Base-by-base conservation (phyloP, 2,113 vertebrate species). In the Canis aureus region DNA sequence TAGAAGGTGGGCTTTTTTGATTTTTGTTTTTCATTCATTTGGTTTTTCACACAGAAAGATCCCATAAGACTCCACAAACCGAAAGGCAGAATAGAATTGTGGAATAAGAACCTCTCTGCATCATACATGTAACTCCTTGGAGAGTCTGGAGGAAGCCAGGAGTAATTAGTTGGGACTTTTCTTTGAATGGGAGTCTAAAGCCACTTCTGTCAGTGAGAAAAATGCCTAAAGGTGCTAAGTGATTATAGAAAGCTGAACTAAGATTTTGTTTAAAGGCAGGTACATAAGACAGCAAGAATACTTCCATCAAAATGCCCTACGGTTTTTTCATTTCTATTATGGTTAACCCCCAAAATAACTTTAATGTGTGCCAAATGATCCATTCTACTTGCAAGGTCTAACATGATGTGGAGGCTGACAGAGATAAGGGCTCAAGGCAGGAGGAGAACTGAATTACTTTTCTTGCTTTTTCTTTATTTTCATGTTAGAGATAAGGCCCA, bases 31-130 rank as follows among this genome's bases (percentile, higher is more conserved):
- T 29, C 51, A 11, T 78, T 49, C 49, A 12, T 43, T 51, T 49
- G 1, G 1, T 87, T 51, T 74, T 89, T 71, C 32, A 35, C 71
- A 13, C 7, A 93, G 57, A 93, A 94, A 84, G 20, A 86, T 64
- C 53, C 69, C 16, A 4, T 60, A 53, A 81, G n/a, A 81, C 17
- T 79, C 49, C 8, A 90, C 7, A 60, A 78, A 78, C 71, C 53
- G n/a, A 95, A 80, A 94, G 10, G 19, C 64, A 81, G n/a, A 59
- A 51, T n/a, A 60, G 76, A 82, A 89, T 85, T 94, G 73, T 59
- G 32, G 8, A 91, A 32, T 16, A 85, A 71, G 64, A 62, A 85
- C 23, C 8, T 90, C 84, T 95, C 43, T 83, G 66, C 22, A 25
- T 79, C 15, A 55, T 83, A 71, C 38, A 20, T 22, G 59, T 60